Base-by-base conservation (phyloP, 2,888 invertebrate species). In the Lasiommata megera region DNA sequence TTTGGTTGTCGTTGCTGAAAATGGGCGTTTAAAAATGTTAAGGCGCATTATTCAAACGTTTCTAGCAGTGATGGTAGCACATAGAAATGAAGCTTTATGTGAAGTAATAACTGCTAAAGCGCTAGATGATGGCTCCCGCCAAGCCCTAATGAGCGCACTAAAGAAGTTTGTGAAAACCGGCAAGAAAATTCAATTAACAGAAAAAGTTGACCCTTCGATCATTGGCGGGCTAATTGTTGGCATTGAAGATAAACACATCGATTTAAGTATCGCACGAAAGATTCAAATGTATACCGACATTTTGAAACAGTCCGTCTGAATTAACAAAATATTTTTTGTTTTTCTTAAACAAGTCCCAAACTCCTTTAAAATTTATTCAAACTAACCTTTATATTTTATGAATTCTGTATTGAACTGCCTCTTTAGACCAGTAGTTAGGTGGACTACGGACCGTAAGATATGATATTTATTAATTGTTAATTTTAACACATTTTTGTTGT, bases 211-310 rank as follows among this genome's bases (percentile, higher is more conserved):
- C 50, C 62, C 76, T 0, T 73, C 75, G 1, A 77, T 85, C 3
- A 79, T 88, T 7, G 88, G 88, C 5, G 88, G 88, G 0, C 76
- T 88, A 69, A 76, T 87, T 17, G 79, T 88, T 0, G 85, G 85
- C 7, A 67, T 88, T 23, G 88, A 88, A 65, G 84, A 87, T 52
- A 86, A 84, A 63, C 83, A 84, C 50, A 79, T 88, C 23, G 88
- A 88, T 62, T 72, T 88, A 76, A 85, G 84, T 56, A 82, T 88
- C 52, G 67, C 76, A 0, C 77, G 71, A 37, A 85, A 80, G 68
- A 70, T 87, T 16, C 76, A 79, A 66, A 74, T 79, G 73, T 88
- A 88, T 58, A 80, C 82, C 1, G 80, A 82, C 50, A 68, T 86
- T 58, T 59, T 88, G 55, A 77, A 81, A 63, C 77, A 78, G 60